Base-by-base conservation (phyloP, 2,888 invertebrate genomes). In the Athalia rosae region DNA sequence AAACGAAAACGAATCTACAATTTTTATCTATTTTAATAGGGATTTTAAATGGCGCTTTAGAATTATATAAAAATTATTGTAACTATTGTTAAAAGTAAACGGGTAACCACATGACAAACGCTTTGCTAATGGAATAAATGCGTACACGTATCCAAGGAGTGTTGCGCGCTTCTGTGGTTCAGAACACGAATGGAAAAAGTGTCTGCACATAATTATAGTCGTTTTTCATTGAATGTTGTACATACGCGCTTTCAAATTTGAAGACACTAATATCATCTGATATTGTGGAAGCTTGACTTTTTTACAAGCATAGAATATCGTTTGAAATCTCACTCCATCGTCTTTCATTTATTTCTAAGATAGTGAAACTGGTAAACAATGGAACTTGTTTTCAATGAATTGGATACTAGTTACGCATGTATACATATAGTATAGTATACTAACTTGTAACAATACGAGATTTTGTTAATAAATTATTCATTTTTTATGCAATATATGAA, bases 251-350 rank as follows among this genome's bases (percentile, higher is more conserved):
- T 28, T 28, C 28, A 28, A 28, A 28, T 28, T 28, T 28, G 28
- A 28, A 28, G 28, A 28, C 28, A 28, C 28, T 28, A 28, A 28
- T 1, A 28, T 28, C 28, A 28, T 28, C 28, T 28, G 28, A 28
- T 28, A 28, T 28, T 28, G 28, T 28, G 2, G 28, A 28, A 28
- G 28, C 28, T 28, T 2, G 28, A 28, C 28, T 28, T 28, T n/a
- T n/a, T n/a, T n/a, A n/a, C n/a, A n/a, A n/a, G n/a, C n/a, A n/a
- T n/a, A 28, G 2, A 28, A 28, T 28, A 28, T 28, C 28, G 41
- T 13, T 13, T 9, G 7, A 69, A 69, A 43, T 69, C 69, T 69
- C 69, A 69, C 69, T 41, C 69, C 69, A 69, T 43, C n/a, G 69
- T 69, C 69, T 69, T 69, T 69, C 69, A 69, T 53, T n/a, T 11